Evolutionary conservation across 2,797 vertebrate genomes (phyloP).

Genomic region (Phalloptychus januarius): DNA sequence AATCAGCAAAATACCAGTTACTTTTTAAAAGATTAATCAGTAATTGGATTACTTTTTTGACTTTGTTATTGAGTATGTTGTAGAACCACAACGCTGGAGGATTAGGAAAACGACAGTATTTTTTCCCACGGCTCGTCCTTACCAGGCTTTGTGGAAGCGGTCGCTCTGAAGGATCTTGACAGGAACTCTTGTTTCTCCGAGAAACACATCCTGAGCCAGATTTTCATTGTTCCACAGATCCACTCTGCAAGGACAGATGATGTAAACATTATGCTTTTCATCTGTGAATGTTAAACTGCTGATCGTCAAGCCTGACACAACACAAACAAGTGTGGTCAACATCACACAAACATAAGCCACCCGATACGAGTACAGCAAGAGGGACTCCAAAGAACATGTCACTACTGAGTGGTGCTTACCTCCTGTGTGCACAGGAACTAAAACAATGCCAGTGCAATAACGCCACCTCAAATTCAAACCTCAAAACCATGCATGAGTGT

Average conservation of each 20-base stretch:
- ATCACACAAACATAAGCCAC: constrained; percentile 42
- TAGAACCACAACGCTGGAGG: neutral
- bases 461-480: constrained; percentile 79
- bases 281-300: constrained; percentile 7
- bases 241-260: constrained; percentile 84
- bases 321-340: neutral
- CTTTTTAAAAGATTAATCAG: neutral
- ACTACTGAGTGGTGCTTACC: constrained; percentile 48
- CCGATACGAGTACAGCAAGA: constrained; percentile 19
- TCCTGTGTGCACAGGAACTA: constrained; percentile 34
- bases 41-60: neutral
- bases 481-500: constrained; percentile 84
- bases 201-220: constrained; percentile 93
- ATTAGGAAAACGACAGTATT: neutral
- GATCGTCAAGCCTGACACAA: neutral
- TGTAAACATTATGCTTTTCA: constrained; percentile 1
- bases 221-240: constrained; percentile 98
- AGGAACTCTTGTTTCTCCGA: constrained; percentile 94
- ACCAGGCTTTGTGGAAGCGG: constrained; percentile 92
- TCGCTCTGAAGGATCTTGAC: constrained; percentile 91
- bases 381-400: neutral
- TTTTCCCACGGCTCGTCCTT: constrained; percentile 49
- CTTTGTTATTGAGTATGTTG: neutral
- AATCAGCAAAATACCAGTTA: neutral
- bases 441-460: constrained; percentile 80